Conservation (phyloP, 2,113 vertebrate genomes). For the Equus przewalskii region DNA sequence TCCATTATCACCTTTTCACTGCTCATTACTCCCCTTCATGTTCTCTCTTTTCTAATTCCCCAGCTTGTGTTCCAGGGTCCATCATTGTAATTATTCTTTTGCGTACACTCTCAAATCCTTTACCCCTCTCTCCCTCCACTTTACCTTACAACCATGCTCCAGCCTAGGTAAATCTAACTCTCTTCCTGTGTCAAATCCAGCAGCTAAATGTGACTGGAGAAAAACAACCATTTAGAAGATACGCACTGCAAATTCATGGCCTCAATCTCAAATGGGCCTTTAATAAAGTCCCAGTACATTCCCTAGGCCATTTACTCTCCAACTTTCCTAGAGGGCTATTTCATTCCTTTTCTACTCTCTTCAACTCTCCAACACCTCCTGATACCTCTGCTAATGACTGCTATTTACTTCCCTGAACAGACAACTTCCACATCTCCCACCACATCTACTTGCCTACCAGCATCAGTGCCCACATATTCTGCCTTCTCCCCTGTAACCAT, state of each 20-base stretch:
- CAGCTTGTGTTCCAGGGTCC: not conserved
- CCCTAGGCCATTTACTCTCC: not conserved
- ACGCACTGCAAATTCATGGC: not conserved
- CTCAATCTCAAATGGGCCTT: not conserved
- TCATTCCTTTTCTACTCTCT: slow-evolving; percentile 11
- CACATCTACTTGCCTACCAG: not conserved
- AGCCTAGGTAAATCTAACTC: not conserved
- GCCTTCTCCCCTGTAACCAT: not conserved
- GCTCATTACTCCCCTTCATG: not conserved
- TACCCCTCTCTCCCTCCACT: not conserved
- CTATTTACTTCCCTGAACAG: not conserved
- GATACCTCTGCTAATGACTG: not conserved
- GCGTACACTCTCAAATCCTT: not conserved
- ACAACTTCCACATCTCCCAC: not conserved
- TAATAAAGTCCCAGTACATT: not conserved
- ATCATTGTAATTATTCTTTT: not conserved
- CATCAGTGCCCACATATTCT: not conserved
- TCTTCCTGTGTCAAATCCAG: not conserved
- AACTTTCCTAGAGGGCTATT: not conserved
- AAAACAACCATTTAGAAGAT: not conserved
- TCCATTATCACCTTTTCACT: not conserved
- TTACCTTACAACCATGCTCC: not conserved
- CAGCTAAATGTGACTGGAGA: not conserved
- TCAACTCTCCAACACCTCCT: not conserved
- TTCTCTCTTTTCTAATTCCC: not conserved